Conservation (phyloP, 2,888 invertebrate genomes). For the Xanthia togata region DNA sequence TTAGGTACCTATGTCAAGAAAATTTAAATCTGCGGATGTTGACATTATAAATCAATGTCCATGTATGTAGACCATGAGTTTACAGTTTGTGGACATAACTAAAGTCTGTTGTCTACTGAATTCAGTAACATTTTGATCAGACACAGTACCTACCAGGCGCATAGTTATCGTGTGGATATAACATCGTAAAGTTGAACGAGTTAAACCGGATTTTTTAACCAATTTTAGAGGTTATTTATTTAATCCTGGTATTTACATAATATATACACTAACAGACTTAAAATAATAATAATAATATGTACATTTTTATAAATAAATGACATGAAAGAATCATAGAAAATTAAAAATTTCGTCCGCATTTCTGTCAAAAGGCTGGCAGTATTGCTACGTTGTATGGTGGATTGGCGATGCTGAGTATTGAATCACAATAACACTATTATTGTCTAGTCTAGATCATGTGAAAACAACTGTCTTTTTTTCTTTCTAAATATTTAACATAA, state of each 20-base stretch:
- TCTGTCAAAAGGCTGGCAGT: no score
- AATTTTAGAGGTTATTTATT: no score
- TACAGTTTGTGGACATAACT: constrained; percentile 9
- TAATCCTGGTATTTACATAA: no score
- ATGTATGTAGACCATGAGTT: constrained; percentile 43
- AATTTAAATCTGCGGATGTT: constrained; percentile 21
- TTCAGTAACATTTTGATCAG: not conserved
- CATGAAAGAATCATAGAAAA: no score
- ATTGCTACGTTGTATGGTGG: no score
- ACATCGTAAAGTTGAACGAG: not conserved
- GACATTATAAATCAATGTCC: constrained; percentile 37
- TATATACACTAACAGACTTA: no score
- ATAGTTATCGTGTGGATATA: not conserved
- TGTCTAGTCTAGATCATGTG: not conserved
- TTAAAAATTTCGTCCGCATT: no score
- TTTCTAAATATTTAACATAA: not conserved
- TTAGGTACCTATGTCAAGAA: constrained; percentile 13
- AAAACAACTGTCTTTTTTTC: not conserved
- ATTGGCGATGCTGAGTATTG: no score
- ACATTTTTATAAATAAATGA: no score
- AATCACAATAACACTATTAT: no score
- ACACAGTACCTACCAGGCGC: not conserved
- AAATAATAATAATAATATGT: no score
- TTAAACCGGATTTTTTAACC: no score
- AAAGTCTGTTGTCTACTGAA: not conserved